Evolutionary conservation across 2,113 vertebrate species (phyloP), one percentile per base, ranked within the genome.

Genomic region (Ascaphus truei): DNA sequence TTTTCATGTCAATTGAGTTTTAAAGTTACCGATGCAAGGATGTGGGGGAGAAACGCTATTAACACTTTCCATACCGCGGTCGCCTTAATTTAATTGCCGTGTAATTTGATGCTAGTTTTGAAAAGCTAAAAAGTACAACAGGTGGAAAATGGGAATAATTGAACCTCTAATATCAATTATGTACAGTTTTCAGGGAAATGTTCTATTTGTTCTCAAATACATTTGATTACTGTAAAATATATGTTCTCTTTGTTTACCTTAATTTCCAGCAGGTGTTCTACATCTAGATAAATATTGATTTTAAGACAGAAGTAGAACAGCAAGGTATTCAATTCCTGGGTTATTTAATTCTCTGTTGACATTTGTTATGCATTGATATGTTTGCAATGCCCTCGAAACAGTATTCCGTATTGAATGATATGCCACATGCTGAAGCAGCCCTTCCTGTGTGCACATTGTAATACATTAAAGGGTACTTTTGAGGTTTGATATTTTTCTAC

Each of bases 131-230:
- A 52, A 67, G 51, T 39, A 60, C 29, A 69, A 48, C 65, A 29
- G 22, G 31, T 50, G 30, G 43, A 69, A 60, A 47, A 55, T 58
- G 31, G 36, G 4, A 34, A 29, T 59, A 69, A 59, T 69, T 69
- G 43, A 69, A 69, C 55, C 57, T 60, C 50, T 69, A 15, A 9
- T 59, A 59, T 50, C 43, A 69, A 60, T 69, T 69, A 69, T 16
- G 43, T 16, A 5, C 31, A 48, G 39, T 59, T 60, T 69, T 34
- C n/a, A 10, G 31, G 55, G 12, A 51, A 60, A 69, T 37, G 31
- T 50, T 50, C 31, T 39, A 59, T 69, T 69, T 69, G 66, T 59
- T 69, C 60, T 36, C 56, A 50, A 47, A 58, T 51, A 50, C 39
- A 51, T 27, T 47, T 69, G 48, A 69, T 60, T 69, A 51, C 55